These are phyloP conservation scores for Apeira syringaria DNA, from an alignment of 2,888 invertebrate genomes.

Conservation along the genomic window DNA sequence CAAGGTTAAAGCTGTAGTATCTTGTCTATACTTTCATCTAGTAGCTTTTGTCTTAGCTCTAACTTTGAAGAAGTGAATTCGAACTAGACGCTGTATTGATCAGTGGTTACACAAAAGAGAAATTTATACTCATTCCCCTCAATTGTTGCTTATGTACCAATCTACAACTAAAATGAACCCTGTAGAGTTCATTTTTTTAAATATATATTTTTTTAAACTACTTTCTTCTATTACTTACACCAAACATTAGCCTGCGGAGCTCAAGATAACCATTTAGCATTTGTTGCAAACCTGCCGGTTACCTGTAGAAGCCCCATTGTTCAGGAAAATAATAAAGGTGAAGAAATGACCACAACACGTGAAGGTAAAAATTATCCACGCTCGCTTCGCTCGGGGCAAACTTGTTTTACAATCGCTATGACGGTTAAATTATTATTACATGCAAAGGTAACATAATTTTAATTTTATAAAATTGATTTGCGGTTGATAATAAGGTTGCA, in stretches of 20 bases:
- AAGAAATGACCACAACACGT: slow-evolving; percentile 45
- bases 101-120: too few relatives aligned
- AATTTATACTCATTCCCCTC: too few relatives aligned
- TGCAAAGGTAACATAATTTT: slow-evolving; percentile 10
- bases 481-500: too few relatives aligned
- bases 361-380: slow-evolving; percentile 14
- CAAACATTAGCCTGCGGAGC: slow-evolving; percentile 53
- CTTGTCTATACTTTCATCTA: too few relatives aligned
- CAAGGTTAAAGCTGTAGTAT: too few relatives aligned
- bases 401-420: slow-evolving; percentile 1
- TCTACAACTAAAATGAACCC: too few relatives aligned
- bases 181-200: too few relatives aligned
- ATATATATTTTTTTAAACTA: too few relatives aligned
- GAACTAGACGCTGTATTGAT: too few relatives aligned
- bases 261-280: slow-evolving; percentile 77
- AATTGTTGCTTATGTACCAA: too few relatives aligned
- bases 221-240: slow-evolving; percentile 31
- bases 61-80: too few relatives aligned
- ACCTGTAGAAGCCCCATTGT: slow-evolving; percentile 65
- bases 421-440: slow-evolving; percentile 9
- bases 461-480: slow-evolving; percentile 7
- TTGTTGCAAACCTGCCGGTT: slow-evolving; percentile 73
- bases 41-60: too few relatives aligned
- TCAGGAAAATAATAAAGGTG: slow-evolving; percentile 68
- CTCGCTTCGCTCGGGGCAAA: slow-evolving; percentile 4